phyloP scores from a whole-genome alignment of 2,888 invertebrate genomes.

The Athripsodes cinereus region DNA sequence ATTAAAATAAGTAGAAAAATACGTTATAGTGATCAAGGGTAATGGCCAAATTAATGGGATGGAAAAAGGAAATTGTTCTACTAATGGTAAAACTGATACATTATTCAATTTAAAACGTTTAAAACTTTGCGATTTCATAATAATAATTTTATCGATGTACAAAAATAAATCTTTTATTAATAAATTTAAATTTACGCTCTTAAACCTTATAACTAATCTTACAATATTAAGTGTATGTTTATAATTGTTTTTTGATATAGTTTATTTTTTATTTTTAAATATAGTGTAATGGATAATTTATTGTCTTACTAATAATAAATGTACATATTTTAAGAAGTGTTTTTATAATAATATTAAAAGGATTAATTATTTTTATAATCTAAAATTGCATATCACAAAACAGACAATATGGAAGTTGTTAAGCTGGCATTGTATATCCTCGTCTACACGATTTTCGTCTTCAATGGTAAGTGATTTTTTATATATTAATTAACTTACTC shows the following conservation, averaged over 20 bases:
- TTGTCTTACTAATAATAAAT: no score
- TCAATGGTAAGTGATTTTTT: slow-evolving; percentile 21
- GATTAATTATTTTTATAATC: not conserved
- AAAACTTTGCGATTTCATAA: not conserved
- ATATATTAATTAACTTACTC: not conserved
- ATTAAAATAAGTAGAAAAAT: no score
- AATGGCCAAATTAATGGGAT: not conserved
- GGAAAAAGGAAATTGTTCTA: not conserved
- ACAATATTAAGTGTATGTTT: no score
- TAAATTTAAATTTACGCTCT: no score
- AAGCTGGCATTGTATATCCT: slow-evolving; percentile 22
- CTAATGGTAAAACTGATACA: not conserved
- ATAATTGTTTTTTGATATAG: no score
- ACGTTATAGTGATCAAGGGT: not conserved
- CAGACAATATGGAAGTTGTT: slow-evolving; percentile 19
- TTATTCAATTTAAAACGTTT: not conserved
- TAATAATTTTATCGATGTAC: no score
- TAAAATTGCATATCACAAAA: not conserved
- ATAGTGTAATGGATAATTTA: no score
- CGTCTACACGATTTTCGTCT: slow-evolving; percentile 25
- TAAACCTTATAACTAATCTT: no score
- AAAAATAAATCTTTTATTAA: no score
- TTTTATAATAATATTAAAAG: no score
- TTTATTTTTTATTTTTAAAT: no score
- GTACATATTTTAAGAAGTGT: no score